phyloP scores from a whole-genome alignment of 2,113 vertebrate genomes.

The Clarias magur region DNA sequence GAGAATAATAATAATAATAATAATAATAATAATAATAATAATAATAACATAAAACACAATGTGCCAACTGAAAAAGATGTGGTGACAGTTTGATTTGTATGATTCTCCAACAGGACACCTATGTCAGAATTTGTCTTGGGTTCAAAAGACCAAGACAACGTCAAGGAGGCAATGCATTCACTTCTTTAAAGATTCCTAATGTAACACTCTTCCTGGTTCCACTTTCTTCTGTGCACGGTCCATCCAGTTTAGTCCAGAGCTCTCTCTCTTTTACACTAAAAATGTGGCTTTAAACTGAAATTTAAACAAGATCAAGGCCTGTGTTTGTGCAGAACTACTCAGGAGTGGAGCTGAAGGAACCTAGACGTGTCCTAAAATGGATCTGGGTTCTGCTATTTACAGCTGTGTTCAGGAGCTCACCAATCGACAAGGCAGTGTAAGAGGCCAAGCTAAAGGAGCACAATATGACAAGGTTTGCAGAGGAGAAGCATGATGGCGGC shows the following conservation, averaged over 20 bases:
- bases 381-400: slow-evolving; percentile 28
- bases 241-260: slow-evolving; percentile 24
- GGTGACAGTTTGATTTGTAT: not conserved
- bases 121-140: slow-evolving; percentile 7
- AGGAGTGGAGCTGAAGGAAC: slow-evolving; percentile 16
- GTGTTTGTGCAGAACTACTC: slow-evolving; percentile 17
- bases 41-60: slow-evolving; percentile 16
- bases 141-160: not conserved
- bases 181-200: slow-evolving; percentile 3
- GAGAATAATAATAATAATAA: too few relatives aligned
- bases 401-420: slow-evolving; percentile 27
- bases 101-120: not conserved
- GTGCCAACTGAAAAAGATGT: not conserved
- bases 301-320: slow-evolving; percentile 15
- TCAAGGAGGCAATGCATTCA: slow-evolving; percentile 13
- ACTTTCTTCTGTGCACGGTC: slow-evolving; percentile 14
- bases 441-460: slow-evolving; percentile 45
- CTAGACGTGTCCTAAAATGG: slow-evolving; percentile 35
- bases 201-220: slow-evolving; percentile 1
- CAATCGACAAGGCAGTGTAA: slow-evolving; percentile 29
- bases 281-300: not conserved
- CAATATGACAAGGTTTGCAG: slow-evolving; percentile 45
- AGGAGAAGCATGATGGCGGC: slow-evolving; percentile 35
- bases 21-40: not conserved
- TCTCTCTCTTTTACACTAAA: not conserved